Evolutionary conservation across 2,797 vertebrate species (phyloP), one percentile per base, ranked within the genome.

Genomic region (Tiaroga cobitis): DNA sequence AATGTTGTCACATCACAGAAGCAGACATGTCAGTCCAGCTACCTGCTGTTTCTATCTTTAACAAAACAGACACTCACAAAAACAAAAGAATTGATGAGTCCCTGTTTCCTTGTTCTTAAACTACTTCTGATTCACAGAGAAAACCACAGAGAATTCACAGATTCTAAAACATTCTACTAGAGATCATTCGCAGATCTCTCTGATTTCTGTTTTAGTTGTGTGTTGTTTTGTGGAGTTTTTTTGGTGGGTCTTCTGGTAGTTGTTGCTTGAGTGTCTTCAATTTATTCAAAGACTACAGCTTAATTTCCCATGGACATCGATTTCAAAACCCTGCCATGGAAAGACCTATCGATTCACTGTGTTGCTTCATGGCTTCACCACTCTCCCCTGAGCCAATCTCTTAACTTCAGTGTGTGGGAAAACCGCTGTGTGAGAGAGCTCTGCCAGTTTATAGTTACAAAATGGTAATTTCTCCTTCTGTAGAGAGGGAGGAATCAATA

Each of bases 221-320:
- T 61, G 15, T 26, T 43, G 21, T 21, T 32, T 51, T 29, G 85
- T 85, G 43, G 41, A 43, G 41, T 88, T 70, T 65, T 89, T 89
- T 4, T 0, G 43, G 43, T 4, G 15, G 61, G 79, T 72, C 88
- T 78, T 61, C 46, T 41, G 87, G 81, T 85, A 87, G 88, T 91
- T 83, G 81, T 83, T 91, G 84, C 84, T 41, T 80, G 75, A 80
- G 70, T 84, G 84, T 92, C 82, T 87, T 90, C 89, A 90, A 92
- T 92, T 91, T 93, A 94, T 94, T 93, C 92, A 90, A 89, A 92
- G 90, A 91, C 87, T 85, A 93, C 88, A 81, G 88, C 91, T 93
- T 94, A 83, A 92, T 94, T 94, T 93, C 91, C 92, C 82, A 46
- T 90, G 89, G 86, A 83, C 89, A 94, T 94, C 91, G 92, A 95